These are phyloP conservation scores for Parochlus steinenii DNA, from an alignment of 2,888 invertebrate genomes.

Conservation along the genomic window DNA sequence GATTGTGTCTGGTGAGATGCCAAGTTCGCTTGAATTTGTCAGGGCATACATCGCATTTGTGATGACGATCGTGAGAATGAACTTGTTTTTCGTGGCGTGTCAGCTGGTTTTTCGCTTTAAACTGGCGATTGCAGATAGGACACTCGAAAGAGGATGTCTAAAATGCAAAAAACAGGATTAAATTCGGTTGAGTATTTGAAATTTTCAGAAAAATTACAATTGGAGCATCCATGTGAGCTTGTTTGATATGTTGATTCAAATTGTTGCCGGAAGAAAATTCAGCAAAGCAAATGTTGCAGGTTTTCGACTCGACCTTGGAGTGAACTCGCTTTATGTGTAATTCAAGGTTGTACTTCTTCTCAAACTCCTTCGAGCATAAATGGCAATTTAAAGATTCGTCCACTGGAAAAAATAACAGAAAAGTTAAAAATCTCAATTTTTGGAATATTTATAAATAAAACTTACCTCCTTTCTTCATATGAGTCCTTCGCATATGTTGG, in stretches of 20 bases:
- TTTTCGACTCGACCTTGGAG: slow-evolving; percentile 6
- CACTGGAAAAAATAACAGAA: no score
- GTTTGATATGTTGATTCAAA: slow-evolving; percentile 11
- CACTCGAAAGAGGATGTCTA: slow-evolving; percentile 11
- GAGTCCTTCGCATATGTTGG: slow-evolving; percentile 9
- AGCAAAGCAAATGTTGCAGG: slow-evolving; percentile 8
- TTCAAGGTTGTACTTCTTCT: slow-evolving; percentile 9
- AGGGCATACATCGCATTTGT: slow-evolving; percentile 10
- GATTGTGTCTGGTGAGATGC: slow-evolving; percentile 11
- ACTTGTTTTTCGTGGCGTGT: slow-evolving; percentile 11
- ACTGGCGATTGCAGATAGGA: slow-evolving; percentile 10
- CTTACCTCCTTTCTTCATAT: slow-evolving; percentile 9
- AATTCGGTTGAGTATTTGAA: background rate
- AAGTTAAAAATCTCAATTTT: background rate
- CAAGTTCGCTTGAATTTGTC: slow-evolving; percentile 12
- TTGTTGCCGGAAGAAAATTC: no score
- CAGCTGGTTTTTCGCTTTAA: slow-evolving; percentile 11
- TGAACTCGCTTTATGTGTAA: slow-evolving; percentile 11
- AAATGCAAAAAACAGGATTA: background rate
- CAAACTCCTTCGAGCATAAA: slow-evolving; percentile 10
- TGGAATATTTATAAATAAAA: background rate
- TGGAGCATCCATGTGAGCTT: slow-evolving; percentile 6
- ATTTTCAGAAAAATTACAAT: background rate
- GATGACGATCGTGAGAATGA: slow-evolving; percentile 7
- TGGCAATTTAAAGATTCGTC: slow-evolving; percentile 8